Evolutionary conservation across 2,113 vertebrate genomes (phyloP).

Genomic region (Rhagologus leucostigma): DNA sequence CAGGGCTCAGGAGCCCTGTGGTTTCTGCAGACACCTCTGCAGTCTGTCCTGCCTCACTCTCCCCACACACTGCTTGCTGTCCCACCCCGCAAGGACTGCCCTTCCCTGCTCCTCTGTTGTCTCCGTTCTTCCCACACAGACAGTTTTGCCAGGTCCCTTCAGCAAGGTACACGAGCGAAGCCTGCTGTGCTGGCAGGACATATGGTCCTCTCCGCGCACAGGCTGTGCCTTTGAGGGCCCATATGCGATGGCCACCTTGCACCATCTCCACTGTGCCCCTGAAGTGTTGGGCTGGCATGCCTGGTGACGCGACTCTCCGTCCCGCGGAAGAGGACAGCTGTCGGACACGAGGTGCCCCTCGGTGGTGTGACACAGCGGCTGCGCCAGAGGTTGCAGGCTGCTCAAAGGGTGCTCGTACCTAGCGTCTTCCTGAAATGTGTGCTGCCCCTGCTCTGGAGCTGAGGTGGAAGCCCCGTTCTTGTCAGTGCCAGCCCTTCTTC

Average conservation of each 20-base stretch:
- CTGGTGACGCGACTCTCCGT: fast-evolving
- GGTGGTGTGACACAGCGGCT: not conserved
- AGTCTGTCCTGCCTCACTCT: not conserved
- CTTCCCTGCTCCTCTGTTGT: not conserved
- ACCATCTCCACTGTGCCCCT: not conserved
- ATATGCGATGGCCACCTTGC: not conserved
- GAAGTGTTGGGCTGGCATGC: not conserved
- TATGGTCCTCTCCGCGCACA: not conserved
- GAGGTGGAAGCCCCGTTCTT: not conserved
- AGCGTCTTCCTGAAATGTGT: not conserved
- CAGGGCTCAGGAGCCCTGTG: not conserved
- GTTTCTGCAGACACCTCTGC: not conserved
- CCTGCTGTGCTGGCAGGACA: not conserved
- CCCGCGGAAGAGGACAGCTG: not conserved
- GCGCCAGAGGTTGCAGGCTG: not conserved
- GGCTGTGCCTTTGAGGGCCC: not conserved
- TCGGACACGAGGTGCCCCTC: not conserved
- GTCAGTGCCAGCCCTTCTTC: not conserved
- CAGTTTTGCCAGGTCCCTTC: not conserved
- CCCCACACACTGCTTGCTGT: not conserved
- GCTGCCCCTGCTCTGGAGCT: not conserved
- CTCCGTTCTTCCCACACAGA: not conserved
- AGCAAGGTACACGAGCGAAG: not conserved
- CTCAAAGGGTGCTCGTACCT: not conserved
- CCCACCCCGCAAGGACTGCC: not conserved